phyloP scores from a whole-genome alignment of 1,140 invertebrate genomes.

The Microplitis demolitor region DNA sequence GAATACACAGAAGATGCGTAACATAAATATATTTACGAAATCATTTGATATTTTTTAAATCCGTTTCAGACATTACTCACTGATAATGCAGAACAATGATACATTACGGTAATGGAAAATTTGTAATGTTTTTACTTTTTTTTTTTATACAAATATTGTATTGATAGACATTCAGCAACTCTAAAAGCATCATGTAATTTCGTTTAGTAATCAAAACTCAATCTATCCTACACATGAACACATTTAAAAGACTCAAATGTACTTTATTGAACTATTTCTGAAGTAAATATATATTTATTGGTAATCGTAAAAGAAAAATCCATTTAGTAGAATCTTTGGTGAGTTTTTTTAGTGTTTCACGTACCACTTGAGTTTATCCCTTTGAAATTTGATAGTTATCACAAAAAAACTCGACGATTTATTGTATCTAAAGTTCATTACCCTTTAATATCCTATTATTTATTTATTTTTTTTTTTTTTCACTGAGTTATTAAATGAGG shows the following conservation, averaged over 20 bases:
- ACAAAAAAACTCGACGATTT: background rate
- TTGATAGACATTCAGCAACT: too few species aligned
- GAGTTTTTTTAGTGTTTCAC: background rate
- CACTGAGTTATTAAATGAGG: too few species aligned
- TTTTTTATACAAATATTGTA: background rate
- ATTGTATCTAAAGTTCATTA: background rate
- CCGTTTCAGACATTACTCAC: too few species aligned
- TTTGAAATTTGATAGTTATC: background rate
- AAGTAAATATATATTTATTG: background rate
- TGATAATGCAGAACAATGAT: too few species aligned
- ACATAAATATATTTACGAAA: background rate
- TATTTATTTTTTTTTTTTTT: background rate
- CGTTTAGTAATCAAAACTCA: too few species aligned
- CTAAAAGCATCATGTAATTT: too few species aligned
- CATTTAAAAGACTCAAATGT: background rate
- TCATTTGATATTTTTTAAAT: too few species aligned
- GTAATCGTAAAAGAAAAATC: background rate
- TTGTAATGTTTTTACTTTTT: background rate
- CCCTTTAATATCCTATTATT: background rate
- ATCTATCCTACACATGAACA: too few species aligned
- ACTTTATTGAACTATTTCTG: background rate
- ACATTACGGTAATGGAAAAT: background rate
- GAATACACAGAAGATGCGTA: conserved; percentile 48
- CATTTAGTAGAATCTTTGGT: background rate
- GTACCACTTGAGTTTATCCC: background rate